These are phyloP conservation scores for Melanargia galathea DNA, from an alignment of 2,888 invertebrate species.

Conservation along the genomic window DNA sequence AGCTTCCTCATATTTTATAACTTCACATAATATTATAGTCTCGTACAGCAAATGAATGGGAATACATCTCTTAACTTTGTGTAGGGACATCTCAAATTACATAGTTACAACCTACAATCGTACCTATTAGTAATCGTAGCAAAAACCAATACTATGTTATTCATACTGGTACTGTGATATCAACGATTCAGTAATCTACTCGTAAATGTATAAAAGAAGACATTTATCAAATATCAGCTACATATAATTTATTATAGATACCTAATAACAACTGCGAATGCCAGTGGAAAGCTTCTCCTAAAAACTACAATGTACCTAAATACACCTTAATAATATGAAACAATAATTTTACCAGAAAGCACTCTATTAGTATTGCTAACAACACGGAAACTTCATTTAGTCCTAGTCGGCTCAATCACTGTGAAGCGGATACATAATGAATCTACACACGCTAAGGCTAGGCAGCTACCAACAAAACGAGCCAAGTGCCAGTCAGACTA, in stretches of 20 bases:
- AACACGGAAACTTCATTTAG: constrained; percentile 11
- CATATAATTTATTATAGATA: too few species aligned
- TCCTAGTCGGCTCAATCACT: constrained; percentile 1
- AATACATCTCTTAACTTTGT: too few species aligned
- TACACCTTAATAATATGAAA: background rate
- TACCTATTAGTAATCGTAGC: too few species aligned
- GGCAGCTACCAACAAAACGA: background rate
- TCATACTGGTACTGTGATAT: too few species aligned
- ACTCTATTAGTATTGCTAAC: constrained; percentile 8
- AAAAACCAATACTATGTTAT: too few species aligned
- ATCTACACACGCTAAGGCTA: constrained; percentile 5
- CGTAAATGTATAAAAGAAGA: too few species aligned
- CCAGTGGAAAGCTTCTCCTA: background rate
- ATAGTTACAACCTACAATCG: too few species aligned
- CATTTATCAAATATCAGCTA: too few species aligned
- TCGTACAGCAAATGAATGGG: too few species aligned
- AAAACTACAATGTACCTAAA: background rate
- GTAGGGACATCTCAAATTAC: too few species aligned
- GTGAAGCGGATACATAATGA: background rate
- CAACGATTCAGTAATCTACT: too few species aligned
- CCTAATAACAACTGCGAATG: background rate
- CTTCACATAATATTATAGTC: background rate
- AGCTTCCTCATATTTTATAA: background rate
- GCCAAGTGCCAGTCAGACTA: too few species aligned
- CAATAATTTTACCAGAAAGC: background rate